Percentiles rank a stretch among this genome's conserved stretches.
Evolutionary conservation across 1,140 invertebrate species (phyloP).

Genomic region (Paramacrobiotus metropolitanus): DNA sequence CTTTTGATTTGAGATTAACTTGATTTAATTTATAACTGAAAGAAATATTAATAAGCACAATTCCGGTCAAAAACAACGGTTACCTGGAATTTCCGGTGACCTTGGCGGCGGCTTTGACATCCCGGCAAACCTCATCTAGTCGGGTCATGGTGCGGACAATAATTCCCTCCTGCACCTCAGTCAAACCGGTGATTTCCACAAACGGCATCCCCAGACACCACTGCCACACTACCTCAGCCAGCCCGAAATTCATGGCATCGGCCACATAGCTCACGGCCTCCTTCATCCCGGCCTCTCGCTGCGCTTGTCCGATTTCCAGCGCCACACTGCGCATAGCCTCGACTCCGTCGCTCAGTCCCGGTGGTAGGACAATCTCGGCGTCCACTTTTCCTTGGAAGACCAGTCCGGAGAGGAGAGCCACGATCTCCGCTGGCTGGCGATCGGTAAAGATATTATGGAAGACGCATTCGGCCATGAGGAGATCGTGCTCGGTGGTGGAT

Average conservation of each 20-base stretch:
- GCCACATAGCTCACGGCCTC: constrained; percentile 28
- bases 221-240: constrained; percentile 78
- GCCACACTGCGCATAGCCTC: constrained; percentile 28
- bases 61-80: too few relatives aligned
- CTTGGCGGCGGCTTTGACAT: constrained; percentile 72
- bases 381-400: constrained; percentile 62
- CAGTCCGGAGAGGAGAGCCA: constrained; percentile 63
- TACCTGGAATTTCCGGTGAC: constrained; percentile 80
- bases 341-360: constrained; percentile 19
- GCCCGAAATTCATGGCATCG: constrained; percentile 58
- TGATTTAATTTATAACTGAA: too few relatives aligned
- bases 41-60: too few relatives aligned
- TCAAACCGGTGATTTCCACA: constrained; percentile 67
- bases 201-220: constrained; percentile 53
- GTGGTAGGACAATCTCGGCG: constrained; percentile 20
- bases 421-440: constrained; percentile 65
- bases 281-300: constrained; percentile 29
- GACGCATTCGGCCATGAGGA: constrained; percentile 86
- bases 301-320: constrained; percentile 27
- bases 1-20: too few relatives aligned
- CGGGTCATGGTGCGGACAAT: constrained; percentile 93
- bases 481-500: constrained; percentile 47
- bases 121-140: constrained; percentile 67
- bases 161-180: constrained; percentile 87
- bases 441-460: constrained; percentile 68